Conservation (phyloP, 2,113 vertebrate genomes). For the Pterocles burchelli region DNA sequence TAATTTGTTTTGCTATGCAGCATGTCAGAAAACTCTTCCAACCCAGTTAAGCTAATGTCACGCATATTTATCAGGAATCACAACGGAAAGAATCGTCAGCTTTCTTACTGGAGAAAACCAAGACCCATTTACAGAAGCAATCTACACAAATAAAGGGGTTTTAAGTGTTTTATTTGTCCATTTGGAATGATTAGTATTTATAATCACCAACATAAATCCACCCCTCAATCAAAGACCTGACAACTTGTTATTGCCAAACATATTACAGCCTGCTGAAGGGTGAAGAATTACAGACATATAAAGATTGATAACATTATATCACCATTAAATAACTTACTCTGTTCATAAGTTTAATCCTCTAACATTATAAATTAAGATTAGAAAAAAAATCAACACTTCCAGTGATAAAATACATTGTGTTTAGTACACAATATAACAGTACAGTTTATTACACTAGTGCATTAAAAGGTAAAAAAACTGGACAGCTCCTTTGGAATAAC, state of each 20-base stretch:
- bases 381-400: constrained; percentile 1
- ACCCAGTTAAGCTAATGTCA: not conserved
- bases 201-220: constrained; percentile 37
- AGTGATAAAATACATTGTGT: constrained; percentile 5
- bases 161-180: constrained; percentile 52
- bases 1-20: not conserved
- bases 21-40: not conserved
- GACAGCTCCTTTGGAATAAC: not conserved
- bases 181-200: constrained; percentile 58
- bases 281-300: not conserved
- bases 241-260: constrained; percentile 33
- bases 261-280: not conserved
- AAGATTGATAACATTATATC: constrained; percentile 3
- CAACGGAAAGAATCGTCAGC: not conserved
- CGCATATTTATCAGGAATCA: constrained; percentile 3
- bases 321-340: constrained; percentile 1
- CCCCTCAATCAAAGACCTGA: not conserved
- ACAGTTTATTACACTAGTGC: constrained; percentile 17
- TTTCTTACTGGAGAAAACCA: constrained; percentile 2
- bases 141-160: not conserved
- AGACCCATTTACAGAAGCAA: not conserved
- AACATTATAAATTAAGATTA: constrained; percentile 46
- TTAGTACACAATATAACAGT: constrained; percentile 21
- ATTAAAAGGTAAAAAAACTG: not conserved
- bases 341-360: not conserved